Percentiles rank a stretch among this genome's conserved stretches.
phyloP scores from a whole-genome alignment of 2,113 vertebrate genomes.

The rat (Rattus norvegicus) region GRCr8 NC_086036.1:71034001-71034500 shows the following conservation, averaged over 20 bases:
- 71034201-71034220: background rate
- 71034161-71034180: background rate
- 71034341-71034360: background rate
- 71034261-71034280: background rate
- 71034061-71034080: background rate
- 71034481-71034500: background rate
- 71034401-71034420: background rate
- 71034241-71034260: background rate
- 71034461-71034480: background rate
- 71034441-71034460: background rate
- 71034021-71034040: background rate
- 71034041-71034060: constrained; percentile 16
- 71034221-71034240: background rate
- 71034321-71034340: background rate
- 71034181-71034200: background rate
- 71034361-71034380: background rate
- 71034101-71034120: background rate
- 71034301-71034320: background rate
- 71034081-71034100: background rate
- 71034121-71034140: background rate
- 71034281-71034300: background rate
- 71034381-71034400: background rate
- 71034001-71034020: background rate
- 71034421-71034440: constrained; percentile 52
- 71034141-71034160: background rate